Conservation (phyloP, 2,113 vertebrate species). For the Pseudonaja textilis region DNA sequence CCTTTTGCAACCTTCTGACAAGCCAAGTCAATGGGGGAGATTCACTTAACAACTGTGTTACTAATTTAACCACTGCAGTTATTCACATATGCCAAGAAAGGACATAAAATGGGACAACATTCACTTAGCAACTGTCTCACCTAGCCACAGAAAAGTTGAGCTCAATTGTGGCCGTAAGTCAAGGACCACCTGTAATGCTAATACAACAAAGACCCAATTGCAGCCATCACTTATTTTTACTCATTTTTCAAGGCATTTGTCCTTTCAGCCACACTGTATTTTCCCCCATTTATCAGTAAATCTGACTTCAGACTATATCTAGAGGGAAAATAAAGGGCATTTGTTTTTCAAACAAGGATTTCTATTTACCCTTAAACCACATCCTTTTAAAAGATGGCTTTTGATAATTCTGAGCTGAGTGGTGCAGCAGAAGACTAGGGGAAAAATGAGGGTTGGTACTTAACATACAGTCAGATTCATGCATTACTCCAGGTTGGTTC, state of each 20-base stretch:
- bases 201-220: neutral
- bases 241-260: neutral
- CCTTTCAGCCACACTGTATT: neutral
- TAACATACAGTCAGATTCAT: neutral
- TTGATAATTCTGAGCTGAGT: neutral
- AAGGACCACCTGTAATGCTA: neutral
- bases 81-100: neutral
- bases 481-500: neutral
- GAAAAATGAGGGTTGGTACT: neutral
- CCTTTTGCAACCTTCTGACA: neutral
- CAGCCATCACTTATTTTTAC: neutral
- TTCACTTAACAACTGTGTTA: neutral
- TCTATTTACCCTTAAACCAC: neutral
- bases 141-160: neutral
- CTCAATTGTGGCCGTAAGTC: neutral
- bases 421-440: neutral
- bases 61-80: neutral
- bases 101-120: neutral
- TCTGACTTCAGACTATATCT: neutral
- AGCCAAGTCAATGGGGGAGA: neutral
- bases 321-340: neutral
- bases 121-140: neutral
- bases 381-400: neutral
- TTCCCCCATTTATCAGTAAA: neutral
- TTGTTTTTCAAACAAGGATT: neutral